phyloP scores from a whole-genome alignment of 2,797 vertebrate genomes.

The Xyrichtys novacula region DNA sequence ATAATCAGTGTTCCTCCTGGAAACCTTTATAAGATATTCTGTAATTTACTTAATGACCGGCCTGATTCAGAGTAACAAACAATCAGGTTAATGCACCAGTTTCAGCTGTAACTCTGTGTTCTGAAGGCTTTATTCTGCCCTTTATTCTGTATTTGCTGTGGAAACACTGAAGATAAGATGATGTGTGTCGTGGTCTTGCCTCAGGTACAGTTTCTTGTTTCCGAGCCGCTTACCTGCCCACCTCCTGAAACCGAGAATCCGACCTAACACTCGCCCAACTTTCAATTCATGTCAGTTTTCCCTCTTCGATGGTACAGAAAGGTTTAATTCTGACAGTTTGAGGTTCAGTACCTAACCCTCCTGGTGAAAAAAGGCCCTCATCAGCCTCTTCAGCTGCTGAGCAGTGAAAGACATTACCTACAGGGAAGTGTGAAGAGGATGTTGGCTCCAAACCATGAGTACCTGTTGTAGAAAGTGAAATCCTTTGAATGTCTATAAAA shows the following conservation, averaged over 20 bases:
- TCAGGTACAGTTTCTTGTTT: background rate
- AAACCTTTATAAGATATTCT: background rate
- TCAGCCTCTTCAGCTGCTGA: conserved; percentile 21
- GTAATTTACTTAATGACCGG: background rate
- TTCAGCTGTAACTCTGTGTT: conserved; percentile 14
- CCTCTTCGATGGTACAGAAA: background rate
- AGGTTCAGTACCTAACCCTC: background rate
- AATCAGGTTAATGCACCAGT: background rate
- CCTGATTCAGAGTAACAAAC: background rate
- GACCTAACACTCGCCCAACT: background rate
- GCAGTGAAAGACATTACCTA: conserved; percentile 38
- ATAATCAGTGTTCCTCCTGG: background rate
- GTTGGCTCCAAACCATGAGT: conserved; percentile 48
- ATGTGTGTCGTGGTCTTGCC: background rate
- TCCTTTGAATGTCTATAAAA: conserved; percentile 65
- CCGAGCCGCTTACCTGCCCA: background rate
- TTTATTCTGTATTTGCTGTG: conserved; percentile 2
- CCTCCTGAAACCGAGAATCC: background rate
- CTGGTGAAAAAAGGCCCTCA: background rate
- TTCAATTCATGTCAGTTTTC: background rate
- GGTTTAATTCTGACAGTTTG: background rate
- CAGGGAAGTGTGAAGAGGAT: conserved; percentile 78
- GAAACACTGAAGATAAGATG: conserved; percentile 14
- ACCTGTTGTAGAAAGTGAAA: conserved; percentile 75
- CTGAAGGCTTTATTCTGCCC: background rate